These are phyloP conservation scores for Scatophagus argus DNA, from an alignment of 2,113 vertebrate species.

Conservation along the genomic window DNA sequence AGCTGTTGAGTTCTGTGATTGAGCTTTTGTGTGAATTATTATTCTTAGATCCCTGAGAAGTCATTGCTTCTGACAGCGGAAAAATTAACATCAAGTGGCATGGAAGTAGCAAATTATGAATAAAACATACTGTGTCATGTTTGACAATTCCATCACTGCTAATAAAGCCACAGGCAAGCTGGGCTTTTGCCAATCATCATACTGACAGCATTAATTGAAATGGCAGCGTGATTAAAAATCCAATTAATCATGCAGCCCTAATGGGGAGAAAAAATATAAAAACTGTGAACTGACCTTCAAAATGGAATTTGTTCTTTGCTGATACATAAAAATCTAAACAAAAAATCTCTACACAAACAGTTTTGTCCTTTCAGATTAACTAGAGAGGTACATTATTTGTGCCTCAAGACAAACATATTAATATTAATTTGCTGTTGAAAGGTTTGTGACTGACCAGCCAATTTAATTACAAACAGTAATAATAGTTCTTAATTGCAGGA, in stretches of 20 bases:
- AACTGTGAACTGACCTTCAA: slow-evolving; percentile 77
- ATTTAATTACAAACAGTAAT: slow-evolving; percentile 61
- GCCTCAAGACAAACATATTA: slow-evolving; percentile 53
- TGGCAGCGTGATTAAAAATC: slow-evolving; percentile 83
- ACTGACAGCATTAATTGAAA: slow-evolving; percentile 83
- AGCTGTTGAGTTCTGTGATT: slow-evolving; percentile 8
- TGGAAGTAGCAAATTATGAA: slow-evolving; percentile 70
- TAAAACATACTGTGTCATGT: slow-evolving; percentile 67
- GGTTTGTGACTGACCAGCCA: slow-evolving; percentile 39
- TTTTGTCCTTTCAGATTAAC: slow-evolving; percentile 56
- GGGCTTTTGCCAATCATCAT: slow-evolving; percentile 72
- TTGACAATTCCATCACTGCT: slow-evolving; percentile 81
- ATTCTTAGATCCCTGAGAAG: slow-evolving; percentile 35
- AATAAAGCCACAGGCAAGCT: slow-evolving; percentile 74
- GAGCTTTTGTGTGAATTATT: slow-evolving; percentile 32
- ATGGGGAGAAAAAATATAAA: slow-evolving; percentile 75
- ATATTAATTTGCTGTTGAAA: slow-evolving; percentile 53
- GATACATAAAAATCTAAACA: slow-evolving; percentile 5
- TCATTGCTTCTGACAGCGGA: slow-evolving; percentile 56
- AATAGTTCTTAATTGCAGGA: no score
- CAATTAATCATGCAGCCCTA: slow-evolving; percentile 79
- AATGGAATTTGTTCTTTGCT: slow-evolving; percentile 56
- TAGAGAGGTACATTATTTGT: slow-evolving; percentile 35
- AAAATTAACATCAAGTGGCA: slow-evolving; percentile 59
- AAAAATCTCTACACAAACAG: slow-evolving; percentile 32